phyloP scores from a whole-genome alignment of 92 coral and sea anemone species.

The Umimayanthus kanabou region DNA sequence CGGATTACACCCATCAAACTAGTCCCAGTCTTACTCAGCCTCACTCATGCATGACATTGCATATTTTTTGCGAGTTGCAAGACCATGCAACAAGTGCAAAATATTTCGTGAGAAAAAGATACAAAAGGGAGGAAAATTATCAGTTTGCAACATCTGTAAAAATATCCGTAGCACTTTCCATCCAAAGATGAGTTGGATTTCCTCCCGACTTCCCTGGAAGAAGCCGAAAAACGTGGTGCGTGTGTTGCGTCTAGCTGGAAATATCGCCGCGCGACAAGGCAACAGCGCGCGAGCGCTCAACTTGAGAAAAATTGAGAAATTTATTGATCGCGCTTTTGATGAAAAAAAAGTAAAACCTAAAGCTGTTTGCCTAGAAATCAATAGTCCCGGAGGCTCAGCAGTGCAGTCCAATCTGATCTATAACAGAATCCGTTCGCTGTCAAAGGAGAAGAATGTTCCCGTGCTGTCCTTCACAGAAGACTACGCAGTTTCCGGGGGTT shows the following conservation, averaged over 20 bases:
- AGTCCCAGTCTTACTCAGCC: conserved; percentile 40
- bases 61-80: neutral
- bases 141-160: neutral
- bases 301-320: conserved; percentile 64
- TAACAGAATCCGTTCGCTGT: conserved; percentile 70
- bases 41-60: neutral
- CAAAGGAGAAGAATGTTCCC: conserved; percentile 63
- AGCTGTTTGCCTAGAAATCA: conserved; percentile 86
- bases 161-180: neutral
- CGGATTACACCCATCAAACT: conserved; percentile 7
- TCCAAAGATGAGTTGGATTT: conserved; percentile 48
- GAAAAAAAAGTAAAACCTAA: conserved; percentile 68
- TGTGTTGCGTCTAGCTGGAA: conserved; percentile 78
- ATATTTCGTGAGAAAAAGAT: neutral
- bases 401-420: conserved; percentile 80
- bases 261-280: conserved; percentile 22
- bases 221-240: conserved; percentile 77
- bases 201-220: conserved; percentile 59
- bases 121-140: neutral
- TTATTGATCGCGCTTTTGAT: conserved; percentile 74
- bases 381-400: conserved; percentile 78
- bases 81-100: neutral
- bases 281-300: conserved; percentile 47
- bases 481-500: conserved; percentile 81
- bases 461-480: conserved; percentile 85